A percentile compares a stretch with the other conserved stretches of the same genome.
Conservation (phyloP, 2,888 invertebrate genomes). For the Leucozona laternaria region DNA sequence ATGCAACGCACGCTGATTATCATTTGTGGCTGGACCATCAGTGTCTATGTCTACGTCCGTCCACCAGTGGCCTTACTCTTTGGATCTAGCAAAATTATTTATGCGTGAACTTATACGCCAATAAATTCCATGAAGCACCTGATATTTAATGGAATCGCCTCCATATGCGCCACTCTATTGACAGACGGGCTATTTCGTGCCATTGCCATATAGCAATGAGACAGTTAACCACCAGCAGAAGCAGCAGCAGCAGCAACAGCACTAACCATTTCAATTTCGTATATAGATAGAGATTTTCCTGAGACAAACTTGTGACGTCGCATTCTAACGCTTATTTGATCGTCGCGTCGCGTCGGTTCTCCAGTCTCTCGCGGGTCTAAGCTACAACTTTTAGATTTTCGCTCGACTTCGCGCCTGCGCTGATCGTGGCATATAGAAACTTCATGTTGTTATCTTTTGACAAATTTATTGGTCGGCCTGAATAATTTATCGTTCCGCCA, state of each 20-base stretch:
- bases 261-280: constrained; percentile 36
- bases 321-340: constrained; percentile 13
- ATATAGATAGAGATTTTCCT: constrained; percentile 31
- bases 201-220: constrained; percentile 31
- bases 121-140: constrained; percentile 75
- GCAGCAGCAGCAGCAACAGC: constrained; percentile 38
- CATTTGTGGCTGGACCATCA: constrained; percentile 10
- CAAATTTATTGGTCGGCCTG: constrained; percentile 78
- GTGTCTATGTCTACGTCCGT: neutral
- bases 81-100: constrained; percentile 44
- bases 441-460: constrained; percentile 77
- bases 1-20: neutral
- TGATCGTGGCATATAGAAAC: constrained; percentile 58
- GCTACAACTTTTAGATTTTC: constrained; percentile 25
- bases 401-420: constrained; percentile 38
- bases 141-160: constrained; percentile 76
- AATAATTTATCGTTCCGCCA: constrained; percentile 76
- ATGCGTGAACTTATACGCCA: constrained; percentile 75
- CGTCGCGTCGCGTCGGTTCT: neutral
- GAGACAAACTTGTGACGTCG: neutral
- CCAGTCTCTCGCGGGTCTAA: neutral
- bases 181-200: constrained; percentile 39
- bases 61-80: neutral
- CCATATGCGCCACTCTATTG: constrained; percentile 65
- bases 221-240: constrained; percentile 36